Conservation (phyloP, 1,140 invertebrate species). For the Dolichoris vasculosae region DNA sequence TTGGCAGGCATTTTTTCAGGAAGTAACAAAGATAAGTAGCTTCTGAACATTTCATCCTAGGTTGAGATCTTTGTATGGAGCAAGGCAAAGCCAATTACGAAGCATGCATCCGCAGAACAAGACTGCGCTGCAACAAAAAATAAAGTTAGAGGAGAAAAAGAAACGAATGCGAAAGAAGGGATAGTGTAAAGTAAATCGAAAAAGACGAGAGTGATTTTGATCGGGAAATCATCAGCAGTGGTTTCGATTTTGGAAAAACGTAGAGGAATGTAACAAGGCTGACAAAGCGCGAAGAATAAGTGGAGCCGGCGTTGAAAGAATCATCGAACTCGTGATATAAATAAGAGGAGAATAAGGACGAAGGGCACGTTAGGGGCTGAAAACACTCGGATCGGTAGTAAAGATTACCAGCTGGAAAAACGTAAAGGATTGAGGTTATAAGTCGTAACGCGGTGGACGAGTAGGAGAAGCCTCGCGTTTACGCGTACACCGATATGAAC, state of each 20-base stretch:
- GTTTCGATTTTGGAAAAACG: not conserved
- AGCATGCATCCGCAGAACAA: not conserved
- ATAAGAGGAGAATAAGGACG: not conserved
- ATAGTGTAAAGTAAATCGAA: not conserved
- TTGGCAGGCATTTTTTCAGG: constrained; percentile 66
- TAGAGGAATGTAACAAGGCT: not conserved
- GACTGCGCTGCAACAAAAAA: constrained; percentile 33
- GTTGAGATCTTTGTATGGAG: constrained; percentile 31
- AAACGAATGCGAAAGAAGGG: not conserved
- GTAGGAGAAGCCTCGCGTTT: constrained; percentile 54
- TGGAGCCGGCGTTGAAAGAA: not conserved
- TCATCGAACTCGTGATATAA: not conserved
- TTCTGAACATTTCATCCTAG: constrained; percentile 38
- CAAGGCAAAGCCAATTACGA: constrained; percentile 31
- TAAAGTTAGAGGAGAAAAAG: not conserved
- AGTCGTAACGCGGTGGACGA: constrained; percentile 56
- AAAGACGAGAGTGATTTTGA: not conserved
- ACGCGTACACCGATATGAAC: constrained; percentile 34
- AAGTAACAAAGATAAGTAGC: constrained; percentile 2
- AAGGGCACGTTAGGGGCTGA: not conserved
- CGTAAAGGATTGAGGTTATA: constrained; percentile 66
- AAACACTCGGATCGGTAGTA: not conserved
- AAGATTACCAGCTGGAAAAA: constrained; percentile 63
- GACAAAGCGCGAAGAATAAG: not conserved
- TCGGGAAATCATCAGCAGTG: not conserved